phyloP scores from a whole-genome alignment of 2,888 invertebrate genomes.

The Phortica okadai region DNA sequence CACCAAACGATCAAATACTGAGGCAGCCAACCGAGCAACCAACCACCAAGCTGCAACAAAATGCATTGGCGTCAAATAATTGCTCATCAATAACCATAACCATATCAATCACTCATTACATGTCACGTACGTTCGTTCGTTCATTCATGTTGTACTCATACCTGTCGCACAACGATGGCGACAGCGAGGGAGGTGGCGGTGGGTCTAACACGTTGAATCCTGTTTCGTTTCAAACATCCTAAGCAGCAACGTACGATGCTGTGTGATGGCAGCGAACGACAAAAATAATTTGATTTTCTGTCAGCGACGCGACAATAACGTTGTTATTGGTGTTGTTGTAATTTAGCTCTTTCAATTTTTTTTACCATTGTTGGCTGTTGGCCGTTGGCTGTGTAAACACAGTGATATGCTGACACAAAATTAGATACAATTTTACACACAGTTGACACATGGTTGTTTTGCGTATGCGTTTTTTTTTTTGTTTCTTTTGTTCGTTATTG shows the following conservation, averaged over 20 bases:
- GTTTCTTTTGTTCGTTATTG: too few species aligned
- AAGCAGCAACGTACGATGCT: not conserved
- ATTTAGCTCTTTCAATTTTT: too few species aligned
- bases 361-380: too few species aligned
- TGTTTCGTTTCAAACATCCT: slow-evolving; percentile 7
- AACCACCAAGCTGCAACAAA: not conserved
- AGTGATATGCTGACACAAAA: too few species aligned
- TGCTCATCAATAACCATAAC: slow-evolving; percentile 19
- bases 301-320: not conserved
- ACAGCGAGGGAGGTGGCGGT: not conserved
- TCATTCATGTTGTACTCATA: not conserved
- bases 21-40: not conserved
- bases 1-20: too few species aligned
- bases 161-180: not conserved
- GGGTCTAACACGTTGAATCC: slow-evolving; percentile 12
- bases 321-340: too few species aligned
- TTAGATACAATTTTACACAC: too few species aligned
- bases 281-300: slow-evolving; percentile 15
- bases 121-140: not conserved
- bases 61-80: slow-evolving; percentile 1
- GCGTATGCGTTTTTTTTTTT: too few species aligned
- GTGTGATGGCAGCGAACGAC: not conserved
- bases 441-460: too few species aligned
- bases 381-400: too few species aligned
- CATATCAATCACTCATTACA: slow-evolving; percentile 21